Conservation (phyloP, 2,113 vertebrate species). For the Spermophilus dauricus region DNA sequence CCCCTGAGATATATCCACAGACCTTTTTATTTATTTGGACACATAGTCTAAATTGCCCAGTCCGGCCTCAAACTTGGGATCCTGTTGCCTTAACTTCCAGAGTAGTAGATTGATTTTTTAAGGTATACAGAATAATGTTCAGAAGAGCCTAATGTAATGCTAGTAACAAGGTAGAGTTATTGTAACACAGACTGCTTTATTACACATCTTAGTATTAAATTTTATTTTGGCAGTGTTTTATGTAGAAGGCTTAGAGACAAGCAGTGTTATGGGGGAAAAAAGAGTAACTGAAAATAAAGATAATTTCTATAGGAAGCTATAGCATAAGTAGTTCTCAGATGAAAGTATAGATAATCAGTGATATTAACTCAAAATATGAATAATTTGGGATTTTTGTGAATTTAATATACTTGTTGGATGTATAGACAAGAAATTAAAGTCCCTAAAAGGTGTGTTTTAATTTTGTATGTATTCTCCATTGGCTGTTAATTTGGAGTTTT, state of each 20-base stretch:
- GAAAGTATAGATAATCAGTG: not conserved
- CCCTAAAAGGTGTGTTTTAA: slow-evolving; percentile 20
- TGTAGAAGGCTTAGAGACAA: not conserved
- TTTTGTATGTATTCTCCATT: slow-evolving; percentile 26
- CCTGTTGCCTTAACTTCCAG: not conserved
- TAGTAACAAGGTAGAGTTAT: not conserved
- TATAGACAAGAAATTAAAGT: slow-evolving; percentile 28
- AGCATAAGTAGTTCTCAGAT: not conserved
- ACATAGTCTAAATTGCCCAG: not conserved
- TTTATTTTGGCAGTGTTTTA: slow-evolving; percentile 33
- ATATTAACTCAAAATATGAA: not conserved
- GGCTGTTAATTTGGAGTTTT: slow-evolving; percentile 46
- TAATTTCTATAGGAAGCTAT: not conserved
- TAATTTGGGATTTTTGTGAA: slow-evolving; percentile 32
- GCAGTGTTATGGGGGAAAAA: not conserved
- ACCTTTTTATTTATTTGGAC: not conserved
- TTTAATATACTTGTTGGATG: not conserved
- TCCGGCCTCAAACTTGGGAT: not conserved
- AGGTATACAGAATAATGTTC: not conserved
- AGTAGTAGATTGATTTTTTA: not conserved
- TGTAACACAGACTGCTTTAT: not conserved
- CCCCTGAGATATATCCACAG: not conserved
- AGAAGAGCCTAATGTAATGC: not conserved
- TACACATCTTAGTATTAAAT: not conserved
- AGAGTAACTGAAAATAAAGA: not conserved